Base-by-base conservation (phyloP, 2,113 vertebrate species). In the Alligator sinensis region DNA sequence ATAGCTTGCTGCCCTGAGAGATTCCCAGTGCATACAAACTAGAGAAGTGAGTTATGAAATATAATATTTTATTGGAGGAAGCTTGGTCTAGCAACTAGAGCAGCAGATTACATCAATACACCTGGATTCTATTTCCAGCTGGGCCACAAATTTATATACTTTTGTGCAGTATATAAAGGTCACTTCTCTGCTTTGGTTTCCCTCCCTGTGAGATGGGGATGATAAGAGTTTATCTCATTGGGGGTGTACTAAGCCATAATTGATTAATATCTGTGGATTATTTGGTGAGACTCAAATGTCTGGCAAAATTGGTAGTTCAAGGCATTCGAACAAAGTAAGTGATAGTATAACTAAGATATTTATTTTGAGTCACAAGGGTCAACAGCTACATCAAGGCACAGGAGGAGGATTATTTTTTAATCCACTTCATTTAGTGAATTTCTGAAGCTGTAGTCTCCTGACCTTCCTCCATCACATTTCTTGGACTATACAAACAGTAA, bases 141-240 rank as follows among this genome's bases (percentile, higher is more conserved):
- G 21, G 47, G 66, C 0, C 0, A 85, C 60, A 88, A 80, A 59
- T 47, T 82, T 86, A 38, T 2, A 28, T 86, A 74, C 22, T 88
- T 18, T 66, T 72, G 22, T 80, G 6, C 14, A 89, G 76, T 25
- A 9, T 4, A 58, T 15, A 89, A 81, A 38, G 66, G 57, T 58
- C 25, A 9, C 17, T 0, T 47, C 0, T 9, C 66, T 27, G 47
- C 77, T 81, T n/a, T 88, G 60, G 84, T 34, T 47, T 80, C 75
- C 22, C 77, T 28, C 82, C 22, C 54, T 77, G 68, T 0, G 0
- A 74, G 62, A 0, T 0, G 13, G 16, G 60, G 38, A 68, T 15
- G 28, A 58, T 61, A 68, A 91, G 87, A 55, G 21, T 78, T 70
- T 77, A 17, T 74, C 84, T 70, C 13, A 24, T 1, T 0, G 16